Base-by-base conservation (phyloP, 2,888 invertebrate species). In the Pinctada fucata region DNA sequence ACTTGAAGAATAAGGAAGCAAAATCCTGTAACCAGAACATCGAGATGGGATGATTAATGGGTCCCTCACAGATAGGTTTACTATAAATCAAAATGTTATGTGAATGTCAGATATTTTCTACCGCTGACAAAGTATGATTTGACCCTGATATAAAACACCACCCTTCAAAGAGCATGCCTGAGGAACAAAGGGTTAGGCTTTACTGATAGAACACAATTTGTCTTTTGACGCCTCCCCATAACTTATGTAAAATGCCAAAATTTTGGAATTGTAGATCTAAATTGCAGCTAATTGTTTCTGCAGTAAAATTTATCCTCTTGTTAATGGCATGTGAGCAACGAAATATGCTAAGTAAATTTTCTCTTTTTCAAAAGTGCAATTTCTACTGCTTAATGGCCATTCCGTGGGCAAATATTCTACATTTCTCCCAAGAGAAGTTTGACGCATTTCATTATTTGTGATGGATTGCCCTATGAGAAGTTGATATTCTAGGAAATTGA, bases 241-340 rank as follows among this genome's bases (percentile, higher is more conserved):
- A 73, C 49, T 73, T 65, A 73, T 73, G 73, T 73, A 73, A 73
- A 73, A 73, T 73, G 73, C 73, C 73, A 73, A 65, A 49, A 5
- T 16, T 73, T 49, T 73, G n/a, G 45, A 68, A 68, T 45, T 68
- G 16, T 45, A 8, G 68, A 45, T 31, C 10, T 31, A 45, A n/a
- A 68, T 68, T 31, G 8, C 31, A 47, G 47, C 47, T 68, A 45
- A 68, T 68, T 68, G 68, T 68, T 68, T 68, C 68, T 68, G 31
- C 68, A 68, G 58, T 13, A 13, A 58, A 58, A 58, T 58, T 58
- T 58, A 58, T 58, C 58, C 58, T 58, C 58, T 58, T 58, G 58
- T 58, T 58, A 58, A 58, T 58, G 58, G 13, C 58, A 10, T 58
- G 13, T 13, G 6, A 58, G 6, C 8, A 13, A 13, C 8, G 13